Percentiles rank a stretch among this genome's conserved stretches.
Conservation (phyloP, 2,797 vertebrate genomes). For the Bufotes viridis region DNA sequence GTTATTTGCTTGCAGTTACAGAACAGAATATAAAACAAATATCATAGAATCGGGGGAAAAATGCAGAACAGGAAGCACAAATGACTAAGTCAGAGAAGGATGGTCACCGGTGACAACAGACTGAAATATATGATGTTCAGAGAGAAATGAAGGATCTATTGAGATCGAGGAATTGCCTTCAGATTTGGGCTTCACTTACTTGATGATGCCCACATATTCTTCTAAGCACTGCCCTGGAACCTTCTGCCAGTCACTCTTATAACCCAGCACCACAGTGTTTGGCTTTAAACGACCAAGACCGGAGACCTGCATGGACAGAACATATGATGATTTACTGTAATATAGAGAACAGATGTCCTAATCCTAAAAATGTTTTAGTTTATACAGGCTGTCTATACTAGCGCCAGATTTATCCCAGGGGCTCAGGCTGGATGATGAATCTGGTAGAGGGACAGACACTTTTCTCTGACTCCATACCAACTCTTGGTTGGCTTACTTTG, state of each 20-base stretch:
- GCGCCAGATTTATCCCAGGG: too few species aligned
- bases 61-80: neutral
- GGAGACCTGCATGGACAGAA: conserved; percentile 69
- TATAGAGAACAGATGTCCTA: neutral
- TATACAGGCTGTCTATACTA: too few species aligned
- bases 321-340: neutral
- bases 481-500: too few species aligned
- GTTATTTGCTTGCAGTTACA: neutral
- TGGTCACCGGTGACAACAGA: neutral
- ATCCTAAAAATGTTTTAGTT: too few species aligned
- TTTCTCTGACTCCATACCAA: too few species aligned
- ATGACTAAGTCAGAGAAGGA: neutral
- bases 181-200: conserved; percentile 68
- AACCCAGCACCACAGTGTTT: conserved; percentile 78
- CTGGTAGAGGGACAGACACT: too few species aligned
- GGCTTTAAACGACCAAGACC: conserved; percentile 80
- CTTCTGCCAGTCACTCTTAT: conserved; percentile 78
- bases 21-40: neutral
- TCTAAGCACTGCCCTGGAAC: conserved; percentile 69
- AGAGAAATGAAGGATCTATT: neutral
- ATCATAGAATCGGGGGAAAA: neutral
- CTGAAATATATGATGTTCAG: neutral
- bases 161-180: neutral
- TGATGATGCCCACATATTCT: conserved; percentile 77
- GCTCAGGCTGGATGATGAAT: too few species aligned